Evolutionary conservation across 2,888 invertebrate genomes (phyloP).

Genomic region (Ligdia adustata): DNA sequence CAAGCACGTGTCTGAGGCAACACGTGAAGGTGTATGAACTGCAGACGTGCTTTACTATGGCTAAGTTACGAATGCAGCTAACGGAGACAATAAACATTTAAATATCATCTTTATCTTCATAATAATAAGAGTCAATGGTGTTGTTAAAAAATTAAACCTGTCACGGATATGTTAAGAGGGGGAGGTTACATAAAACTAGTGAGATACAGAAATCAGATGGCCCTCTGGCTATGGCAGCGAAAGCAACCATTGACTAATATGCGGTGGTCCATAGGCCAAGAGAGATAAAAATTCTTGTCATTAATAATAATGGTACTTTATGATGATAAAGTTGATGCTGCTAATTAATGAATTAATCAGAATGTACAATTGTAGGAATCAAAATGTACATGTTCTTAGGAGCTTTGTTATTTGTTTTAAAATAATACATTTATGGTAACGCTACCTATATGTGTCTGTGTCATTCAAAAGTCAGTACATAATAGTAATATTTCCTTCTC

Average conservation of each 20-base stretch:
- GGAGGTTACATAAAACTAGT: conserved; percentile 72
- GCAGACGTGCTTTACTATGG: conserved; percentile 47
- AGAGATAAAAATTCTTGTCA: conserved; percentile 35
- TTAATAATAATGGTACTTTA: conserved; percentile 8
- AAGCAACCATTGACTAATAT: conserved; percentile 66
- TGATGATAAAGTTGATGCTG: conserved; percentile 9
- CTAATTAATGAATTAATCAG: neutral
- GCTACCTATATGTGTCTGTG: too few relatives aligned
- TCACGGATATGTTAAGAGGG: conserved; percentile 43
- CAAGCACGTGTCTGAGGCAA: conserved; percentile 31
- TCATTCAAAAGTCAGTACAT: too few relatives aligned
- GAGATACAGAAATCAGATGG: conserved; percentile 64
- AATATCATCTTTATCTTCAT: conserved; percentile 37
- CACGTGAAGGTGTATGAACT: conserved; percentile 51
- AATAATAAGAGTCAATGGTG: conserved; percentile 15
- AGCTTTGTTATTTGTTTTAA: too few relatives aligned
- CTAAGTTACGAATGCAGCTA: conserved; percentile 38
- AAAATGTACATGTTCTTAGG: too few relatives aligned
- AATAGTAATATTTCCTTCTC: too few relatives aligned
- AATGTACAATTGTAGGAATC: too few relatives aligned
- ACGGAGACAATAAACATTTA: conserved; percentile 19
- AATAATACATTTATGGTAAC: too few relatives aligned
- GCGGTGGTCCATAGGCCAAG: conserved; percentile 42
- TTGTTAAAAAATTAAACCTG: conserved; percentile 5
- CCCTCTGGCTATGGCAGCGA: conserved; percentile 67